Base-by-base conservation (phyloP, 2,113 vertebrate genomes). In the Thalassoma bifasciatum region DNA sequence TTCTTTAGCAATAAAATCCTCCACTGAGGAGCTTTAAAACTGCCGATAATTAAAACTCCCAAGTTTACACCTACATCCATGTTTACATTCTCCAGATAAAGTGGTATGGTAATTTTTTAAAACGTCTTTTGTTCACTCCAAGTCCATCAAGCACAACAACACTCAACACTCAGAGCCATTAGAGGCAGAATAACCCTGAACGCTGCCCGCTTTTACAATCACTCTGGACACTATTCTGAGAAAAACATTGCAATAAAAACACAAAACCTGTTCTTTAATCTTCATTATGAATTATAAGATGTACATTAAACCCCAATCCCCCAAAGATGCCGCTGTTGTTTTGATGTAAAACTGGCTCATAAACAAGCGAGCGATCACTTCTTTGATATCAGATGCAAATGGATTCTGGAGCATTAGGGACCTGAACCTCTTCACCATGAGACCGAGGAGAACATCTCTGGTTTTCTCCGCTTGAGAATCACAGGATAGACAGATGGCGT, bases 401-500 rank as follows among this genome's bases (percentile, higher is more conserved):
- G 53, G 17, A 49, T 5, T 82, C 56, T 75, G 38, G 23, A 52
- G 38, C 75, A 78, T 24, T 54, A 7, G 82, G 79, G 75, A 82
- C 59, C 5, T 56, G 62, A 75, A 77, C 57, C 8, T 44, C 69
- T 53, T 42, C 80, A 49, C 23, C 61, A 34, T 10, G 75, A 77
- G 66, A 75, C 58, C 0, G 34, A 56, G 51, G 26, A 74, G 78
- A 79, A 57, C 70, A 50, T 82, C 66, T 81, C 40, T n/a, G 54
- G 52, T 44, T 87, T 59, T 73, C 76, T 86, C 44, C 17, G 57
- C 62, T 64, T 9, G 30, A 69, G 56, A 75, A 74, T 81, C 70
- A 75, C 68, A 81, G 79, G 58, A 68, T 14, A 51, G 77, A 76
- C 87, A 89, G 89, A 88, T 86, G 89, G 87, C 34, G 83, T 74